Conservation (phyloP, 2,113 vertebrate species). For the Terrapene triunguis region DNA sequence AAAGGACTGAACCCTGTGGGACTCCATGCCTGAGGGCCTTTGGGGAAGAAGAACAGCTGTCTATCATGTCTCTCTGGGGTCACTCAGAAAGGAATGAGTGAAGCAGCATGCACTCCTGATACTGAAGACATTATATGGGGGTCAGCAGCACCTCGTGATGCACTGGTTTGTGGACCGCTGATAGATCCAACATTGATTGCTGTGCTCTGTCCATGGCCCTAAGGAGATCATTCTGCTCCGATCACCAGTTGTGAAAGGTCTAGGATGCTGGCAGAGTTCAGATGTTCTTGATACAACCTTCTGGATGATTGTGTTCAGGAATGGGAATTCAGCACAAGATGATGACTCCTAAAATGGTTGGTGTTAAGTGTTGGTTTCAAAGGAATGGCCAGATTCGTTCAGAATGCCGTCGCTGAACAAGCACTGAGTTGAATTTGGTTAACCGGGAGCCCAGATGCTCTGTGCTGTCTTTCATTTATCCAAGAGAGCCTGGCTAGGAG, state of each 20-base stretch:
- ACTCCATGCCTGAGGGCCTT: background rate
- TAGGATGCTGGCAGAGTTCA: background rate
- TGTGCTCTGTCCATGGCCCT: background rate
- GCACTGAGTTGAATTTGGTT: background rate
- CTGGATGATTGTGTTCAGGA: background rate
- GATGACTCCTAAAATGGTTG: background rate
- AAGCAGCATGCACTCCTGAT: background rate
- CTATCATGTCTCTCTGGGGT: background rate
- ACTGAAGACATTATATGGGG: background rate
- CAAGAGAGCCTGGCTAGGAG: background rate
- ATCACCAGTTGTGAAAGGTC: background rate
- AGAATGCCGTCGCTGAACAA: background rate
- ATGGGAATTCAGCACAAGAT: background rate
- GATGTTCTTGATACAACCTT: background rate
- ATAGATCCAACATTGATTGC: rapidly evolving
- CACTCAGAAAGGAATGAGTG: background rate
- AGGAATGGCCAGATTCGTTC: rapidly evolving
- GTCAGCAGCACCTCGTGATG: background rate
- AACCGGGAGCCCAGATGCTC: background rate
- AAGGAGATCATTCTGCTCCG: background rate
- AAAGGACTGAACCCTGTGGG: background rate
- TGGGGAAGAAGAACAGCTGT: constrained; percentile 44
- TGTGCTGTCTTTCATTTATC: rapidly evolving
- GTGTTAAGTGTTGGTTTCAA: background rate
- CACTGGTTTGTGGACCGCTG: background rate